Conservation (phyloP, 1,140 invertebrate species). For the Pachyrhynchus sulphureomaculatus region DNA sequence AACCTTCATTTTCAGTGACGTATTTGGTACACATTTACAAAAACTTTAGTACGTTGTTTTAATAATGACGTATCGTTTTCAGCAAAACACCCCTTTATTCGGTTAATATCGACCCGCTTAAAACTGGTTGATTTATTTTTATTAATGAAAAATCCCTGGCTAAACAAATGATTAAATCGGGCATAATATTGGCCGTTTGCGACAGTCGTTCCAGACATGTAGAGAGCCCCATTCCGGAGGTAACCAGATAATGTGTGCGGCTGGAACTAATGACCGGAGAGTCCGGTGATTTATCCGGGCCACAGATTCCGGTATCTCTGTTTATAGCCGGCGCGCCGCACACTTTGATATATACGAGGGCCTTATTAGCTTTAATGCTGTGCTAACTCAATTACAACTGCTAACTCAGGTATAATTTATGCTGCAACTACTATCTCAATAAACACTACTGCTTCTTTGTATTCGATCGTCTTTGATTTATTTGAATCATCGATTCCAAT, state of each 20-base stretch:
- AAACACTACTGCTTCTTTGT: slow-evolving; percentile 10
- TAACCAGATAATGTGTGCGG: slow-evolving; percentile 50
- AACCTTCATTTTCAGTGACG: too few relatives aligned
- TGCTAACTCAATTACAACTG: slow-evolving; percentile 46
- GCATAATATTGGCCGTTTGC: slow-evolving; percentile 8
- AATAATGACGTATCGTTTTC: too few relatives aligned
- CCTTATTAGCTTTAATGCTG: slow-evolving; percentile 46
- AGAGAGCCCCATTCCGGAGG: slow-evolving; percentile 42
- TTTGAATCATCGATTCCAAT: too few relatives aligned
- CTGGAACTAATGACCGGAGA: slow-evolving; percentile 50
- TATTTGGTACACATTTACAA: too few relatives aligned
- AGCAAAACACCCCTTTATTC: too few relatives aligned
- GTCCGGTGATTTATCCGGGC: slow-evolving; percentile 51
- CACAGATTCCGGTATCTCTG: slow-evolving; percentile 46
- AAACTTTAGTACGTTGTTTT: too few relatives aligned
- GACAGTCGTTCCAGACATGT: slow-evolving; percentile 19
- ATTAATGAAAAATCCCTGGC: neutral
- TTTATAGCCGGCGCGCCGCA: slow-evolving; percentile 42
- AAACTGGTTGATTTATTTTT: slow-evolving; percentile 1
- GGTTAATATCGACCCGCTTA: neutral
- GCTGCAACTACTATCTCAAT: neutral
- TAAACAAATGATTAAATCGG: slow-evolving; percentile 12
- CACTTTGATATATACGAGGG: slow-evolving; percentile 47
- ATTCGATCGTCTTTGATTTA: neutral
- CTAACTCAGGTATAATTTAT: slow-evolving; percentile 38